A percentile compares a stretch with the other conserved stretches of the same genome.
Conservation (phyloP, 2,888 invertebrate genomes). For the Coelinius sp. region DNA sequence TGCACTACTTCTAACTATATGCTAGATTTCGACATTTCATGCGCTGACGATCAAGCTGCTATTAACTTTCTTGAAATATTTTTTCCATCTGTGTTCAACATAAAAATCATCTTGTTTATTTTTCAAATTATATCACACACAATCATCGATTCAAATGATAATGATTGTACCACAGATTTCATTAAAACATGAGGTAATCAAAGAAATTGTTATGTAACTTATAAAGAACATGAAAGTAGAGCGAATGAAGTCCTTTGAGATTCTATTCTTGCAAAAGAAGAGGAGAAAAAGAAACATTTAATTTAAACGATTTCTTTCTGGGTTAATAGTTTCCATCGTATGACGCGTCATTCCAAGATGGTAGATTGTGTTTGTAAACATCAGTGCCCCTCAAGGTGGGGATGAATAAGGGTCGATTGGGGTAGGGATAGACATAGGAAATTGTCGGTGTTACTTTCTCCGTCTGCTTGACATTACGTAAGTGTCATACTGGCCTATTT, state of each 20-base stretch:
- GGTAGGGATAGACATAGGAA: constrained; percentile 38
- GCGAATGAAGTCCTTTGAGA: not conserved
- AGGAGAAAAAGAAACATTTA: not conserved
- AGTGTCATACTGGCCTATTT: constrained; percentile 64
- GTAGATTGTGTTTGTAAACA: constrained; percentile 68
- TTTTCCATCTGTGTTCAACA: too few species aligned
- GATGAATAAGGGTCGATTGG: constrained; percentile 34
- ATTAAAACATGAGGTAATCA: not conserved
- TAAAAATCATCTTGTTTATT: too few species aligned
- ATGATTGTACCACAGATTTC: not conserved
- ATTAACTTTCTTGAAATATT: too few species aligned
- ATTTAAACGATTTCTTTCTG: constrained; percentile 10
- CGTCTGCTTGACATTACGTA: constrained; percentile 62
- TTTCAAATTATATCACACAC: too few species aligned
- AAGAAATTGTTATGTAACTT: not conserved
- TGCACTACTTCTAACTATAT: too few species aligned
- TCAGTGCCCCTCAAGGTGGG: constrained; percentile 40
- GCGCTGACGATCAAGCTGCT: too few species aligned
- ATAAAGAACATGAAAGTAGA: not conserved
- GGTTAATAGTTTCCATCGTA: not conserved
- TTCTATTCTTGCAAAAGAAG: not conserved
- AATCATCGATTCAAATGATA: too few species aligned
- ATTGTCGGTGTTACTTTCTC: constrained; percentile 62
- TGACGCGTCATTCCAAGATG: constrained; percentile 46
- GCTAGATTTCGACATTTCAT: too few species aligned